Conservation (phyloP, 2,797 vertebrate species). For the Hyperoplus immaculatus region DNA sequence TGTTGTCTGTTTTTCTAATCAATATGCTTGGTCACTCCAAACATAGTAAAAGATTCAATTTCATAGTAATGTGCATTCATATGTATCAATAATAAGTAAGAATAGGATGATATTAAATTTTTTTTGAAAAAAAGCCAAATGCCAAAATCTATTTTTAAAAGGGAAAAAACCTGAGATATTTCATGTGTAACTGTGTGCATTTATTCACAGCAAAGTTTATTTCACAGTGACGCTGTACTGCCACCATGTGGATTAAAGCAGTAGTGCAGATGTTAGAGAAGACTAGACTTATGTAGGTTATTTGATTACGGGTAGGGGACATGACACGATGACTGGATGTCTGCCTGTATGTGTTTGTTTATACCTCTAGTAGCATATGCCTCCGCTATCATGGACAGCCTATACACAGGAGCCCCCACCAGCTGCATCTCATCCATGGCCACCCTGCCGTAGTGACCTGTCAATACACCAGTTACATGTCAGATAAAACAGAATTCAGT, state of each 20-base stretch:
- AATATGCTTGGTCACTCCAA: conserved; percentile 8
- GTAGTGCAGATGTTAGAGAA: conserved; percentile 17
- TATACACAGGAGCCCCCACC: conserved; percentile 89
- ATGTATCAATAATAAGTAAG: neutral
- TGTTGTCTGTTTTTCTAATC: neutral
- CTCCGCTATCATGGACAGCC: conserved; percentile 95
- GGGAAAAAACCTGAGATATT: neutral
- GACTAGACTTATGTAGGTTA: neutral
- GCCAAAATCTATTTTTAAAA: neutral
- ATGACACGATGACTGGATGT: neutral
- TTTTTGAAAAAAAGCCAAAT: neutral
- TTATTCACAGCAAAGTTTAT: neutral
- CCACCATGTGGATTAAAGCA: conserved; percentile 63
- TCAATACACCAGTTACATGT: conserved; percentile 8
- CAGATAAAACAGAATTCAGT: rapidly evolving
- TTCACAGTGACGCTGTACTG: conserved; percentile 31
- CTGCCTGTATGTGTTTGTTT: conserved; percentile 6
- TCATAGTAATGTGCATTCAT: neutral
- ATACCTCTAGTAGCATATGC: conserved; percentile 97
- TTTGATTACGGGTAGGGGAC: neutral
- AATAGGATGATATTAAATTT: neutral
- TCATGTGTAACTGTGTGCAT: neutral
- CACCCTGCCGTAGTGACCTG: conserved; percentile 88
- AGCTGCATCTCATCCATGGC: conserved; percentile 93
- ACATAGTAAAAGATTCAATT: conserved; percentile 14